Percentiles rank a stretch among this genome's conserved stretches.
These are phyloP conservation scores for Sarcophaga caerulescens DNA, from an alignment of 2,888 invertebrate genomes.

Conservation along the genomic window DNA sequence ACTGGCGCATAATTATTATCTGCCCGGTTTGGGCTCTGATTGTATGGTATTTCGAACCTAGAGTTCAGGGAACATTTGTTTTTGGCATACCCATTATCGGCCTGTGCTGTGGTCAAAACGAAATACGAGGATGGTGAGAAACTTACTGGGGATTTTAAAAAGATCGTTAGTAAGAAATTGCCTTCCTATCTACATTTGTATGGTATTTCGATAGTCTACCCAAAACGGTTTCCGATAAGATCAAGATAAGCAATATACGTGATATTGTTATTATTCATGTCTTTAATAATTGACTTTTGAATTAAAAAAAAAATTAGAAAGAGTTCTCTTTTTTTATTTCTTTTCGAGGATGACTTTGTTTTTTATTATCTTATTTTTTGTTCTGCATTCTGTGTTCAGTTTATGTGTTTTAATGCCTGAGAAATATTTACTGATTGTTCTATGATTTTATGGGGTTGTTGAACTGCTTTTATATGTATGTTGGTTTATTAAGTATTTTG, in stretches of 20 bases:
- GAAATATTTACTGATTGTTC: too few relatives aligned
- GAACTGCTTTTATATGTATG: too few relatives aligned
- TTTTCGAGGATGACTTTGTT: too few relatives aligned
- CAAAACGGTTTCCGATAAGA: constrained; percentile 77
- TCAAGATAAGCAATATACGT: constrained; percentile 67
- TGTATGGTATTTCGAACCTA: constrained; percentile 76
- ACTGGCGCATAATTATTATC: constrained; percentile 70
- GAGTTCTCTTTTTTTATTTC: too few relatives aligned
- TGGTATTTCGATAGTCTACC: constrained; percentile 76
- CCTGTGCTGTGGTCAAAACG: constrained; percentile 74
- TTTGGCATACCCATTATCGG: constrained; percentile 76
- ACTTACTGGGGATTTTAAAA: constrained; percentile 69
- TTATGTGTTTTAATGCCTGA: too few relatives aligned
- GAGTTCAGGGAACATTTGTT: constrained; percentile 74
- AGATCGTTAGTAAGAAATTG: constrained; percentile 71
- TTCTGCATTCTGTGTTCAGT: too few relatives aligned
- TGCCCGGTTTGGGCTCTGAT: constrained; percentile 59
- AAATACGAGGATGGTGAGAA: constrained; percentile 61
- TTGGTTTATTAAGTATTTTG: too few relatives aligned
- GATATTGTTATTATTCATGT: constrained; percentile 2
- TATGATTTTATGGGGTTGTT: too few relatives aligned
- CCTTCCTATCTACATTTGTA: constrained; percentile 73
- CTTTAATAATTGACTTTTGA: too few relatives aligned
- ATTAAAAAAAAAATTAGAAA: too few relatives aligned
- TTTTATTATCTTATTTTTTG: too few relatives aligned